Evolutionary conservation across 2,888 invertebrate genomes (phyloP).

Genomic region (Nipponacmea schrenckii): DNA sequence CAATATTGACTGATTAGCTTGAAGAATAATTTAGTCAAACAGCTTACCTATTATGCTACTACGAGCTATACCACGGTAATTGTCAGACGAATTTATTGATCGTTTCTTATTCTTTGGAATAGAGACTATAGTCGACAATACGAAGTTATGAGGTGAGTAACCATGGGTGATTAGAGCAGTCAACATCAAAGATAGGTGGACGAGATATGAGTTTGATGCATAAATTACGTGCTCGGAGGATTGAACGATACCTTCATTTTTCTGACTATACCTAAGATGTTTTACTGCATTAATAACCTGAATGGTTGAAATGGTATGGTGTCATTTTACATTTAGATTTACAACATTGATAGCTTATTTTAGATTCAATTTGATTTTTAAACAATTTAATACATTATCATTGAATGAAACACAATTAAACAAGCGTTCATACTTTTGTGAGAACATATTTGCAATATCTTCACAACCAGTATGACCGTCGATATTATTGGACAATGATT

Average conservation of each 20-base stretch:
- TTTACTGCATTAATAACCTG: neutral
- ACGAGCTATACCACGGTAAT: neutral
- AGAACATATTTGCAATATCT: neutral
- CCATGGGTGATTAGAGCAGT: neutral
- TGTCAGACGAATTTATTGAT: neutral
- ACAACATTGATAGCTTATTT: neutral
- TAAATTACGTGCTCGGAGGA: neutral
- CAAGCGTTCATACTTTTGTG: neutral
- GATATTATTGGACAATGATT: neutral
- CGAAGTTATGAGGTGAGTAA: neutral
- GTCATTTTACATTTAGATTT: neutral
- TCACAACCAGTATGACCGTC: neutral
- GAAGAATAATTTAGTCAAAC: no score
- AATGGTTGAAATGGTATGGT: neutral
- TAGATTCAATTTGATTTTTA: neutral
- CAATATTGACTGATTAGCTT: no score
- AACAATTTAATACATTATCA: neutral
- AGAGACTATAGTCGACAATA: neutral
- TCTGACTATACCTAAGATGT: neutral
- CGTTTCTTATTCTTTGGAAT: neutral
- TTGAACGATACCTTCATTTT: neutral
- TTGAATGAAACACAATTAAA: no score
- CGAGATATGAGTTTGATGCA: neutral
- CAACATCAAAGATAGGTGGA: neutral
- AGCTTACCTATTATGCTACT: neutral